Evolutionary conservation across 1,140 invertebrate genomes (phyloP).

Genomic region (Trypoxylus dichotomus): DNA sequence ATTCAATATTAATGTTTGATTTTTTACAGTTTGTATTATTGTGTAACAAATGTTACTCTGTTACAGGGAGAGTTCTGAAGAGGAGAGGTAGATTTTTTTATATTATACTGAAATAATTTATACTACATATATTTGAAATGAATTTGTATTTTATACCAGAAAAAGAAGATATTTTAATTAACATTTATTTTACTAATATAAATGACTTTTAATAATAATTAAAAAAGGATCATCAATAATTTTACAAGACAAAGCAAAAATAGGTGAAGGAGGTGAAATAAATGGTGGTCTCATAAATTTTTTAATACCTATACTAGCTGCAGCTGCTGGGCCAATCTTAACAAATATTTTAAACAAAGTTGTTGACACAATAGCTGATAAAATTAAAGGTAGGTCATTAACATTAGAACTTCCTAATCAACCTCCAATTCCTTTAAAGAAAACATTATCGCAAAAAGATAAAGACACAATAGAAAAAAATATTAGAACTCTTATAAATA

Average conservation of each 20-base stretch:
- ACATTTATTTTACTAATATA: constrained; percentile 7
- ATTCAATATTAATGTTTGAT: background rate
- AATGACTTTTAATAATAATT: too few species aligned
- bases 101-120: constrained; percentile 11
- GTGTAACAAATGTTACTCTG: background rate
- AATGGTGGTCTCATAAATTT: background rate
- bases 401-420: too few species aligned
- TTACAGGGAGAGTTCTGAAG: constrained; percentile 7
- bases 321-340: background rate
- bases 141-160: constrained; percentile 11
- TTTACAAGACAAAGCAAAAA: too few species aligned
- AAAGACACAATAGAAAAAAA: too few species aligned
- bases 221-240: too few species aligned
- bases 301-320: background rate
- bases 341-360: too few species aligned
- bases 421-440: too few species aligned
- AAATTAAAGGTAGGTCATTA: too few species aligned
- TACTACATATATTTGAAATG: constrained; percentile 14
- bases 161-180: constrained; percentile 11
- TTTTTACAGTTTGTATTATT: constrained; percentile 7
- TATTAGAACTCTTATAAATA: too few species aligned
- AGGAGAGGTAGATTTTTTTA: constrained; percentile 9
- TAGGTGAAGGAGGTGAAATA: too few species aligned
- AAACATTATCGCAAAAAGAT: too few species aligned
- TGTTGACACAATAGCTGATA: too few species aligned